Conservation (phyloP, 2,888 invertebrate species). For the Patella caerulea region DNA sequence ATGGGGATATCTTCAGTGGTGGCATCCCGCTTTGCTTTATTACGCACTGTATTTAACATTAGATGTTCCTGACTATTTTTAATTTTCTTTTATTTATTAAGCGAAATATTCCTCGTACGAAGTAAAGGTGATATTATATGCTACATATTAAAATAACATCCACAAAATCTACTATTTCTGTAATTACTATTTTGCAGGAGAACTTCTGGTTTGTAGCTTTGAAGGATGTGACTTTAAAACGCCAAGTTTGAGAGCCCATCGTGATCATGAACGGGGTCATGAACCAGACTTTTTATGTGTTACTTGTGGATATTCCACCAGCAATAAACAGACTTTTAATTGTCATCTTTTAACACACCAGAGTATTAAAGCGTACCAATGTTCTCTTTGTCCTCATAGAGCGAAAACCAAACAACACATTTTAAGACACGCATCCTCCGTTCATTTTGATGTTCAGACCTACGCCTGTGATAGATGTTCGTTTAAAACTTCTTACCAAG, state of each 20-base stretch:
- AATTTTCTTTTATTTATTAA: too few relatives aligned
- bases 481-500: background rate
- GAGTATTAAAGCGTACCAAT: background rate
- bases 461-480: background rate
- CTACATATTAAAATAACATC: too few relatives aligned
- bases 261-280: background rate
- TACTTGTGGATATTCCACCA: background rate
- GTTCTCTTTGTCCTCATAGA: background rate
- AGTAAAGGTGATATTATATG: too few relatives aligned
- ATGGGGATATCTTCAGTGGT: too few relatives aligned
- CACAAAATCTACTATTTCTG: too few relatives aligned
- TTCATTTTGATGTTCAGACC: background rate
- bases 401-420: background rate
- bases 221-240: background rate
- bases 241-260: background rate
- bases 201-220: background rate
- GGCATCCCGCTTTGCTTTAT: too few relatives aligned
- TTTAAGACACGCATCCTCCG: background rate
- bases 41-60: too few relatives aligned
- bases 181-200: background rate
- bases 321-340: constrained; percentile 9
- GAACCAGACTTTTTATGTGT: background rate
- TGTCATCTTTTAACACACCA: background rate
- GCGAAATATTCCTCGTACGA: too few relatives aligned
- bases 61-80: too few relatives aligned